A percentile compares a stretch with the other conserved stretches of the same genome.
phyloP scores from a whole-genome alignment of 2,888 invertebrate genomes.

The Polymixis flavicincta region DNA sequence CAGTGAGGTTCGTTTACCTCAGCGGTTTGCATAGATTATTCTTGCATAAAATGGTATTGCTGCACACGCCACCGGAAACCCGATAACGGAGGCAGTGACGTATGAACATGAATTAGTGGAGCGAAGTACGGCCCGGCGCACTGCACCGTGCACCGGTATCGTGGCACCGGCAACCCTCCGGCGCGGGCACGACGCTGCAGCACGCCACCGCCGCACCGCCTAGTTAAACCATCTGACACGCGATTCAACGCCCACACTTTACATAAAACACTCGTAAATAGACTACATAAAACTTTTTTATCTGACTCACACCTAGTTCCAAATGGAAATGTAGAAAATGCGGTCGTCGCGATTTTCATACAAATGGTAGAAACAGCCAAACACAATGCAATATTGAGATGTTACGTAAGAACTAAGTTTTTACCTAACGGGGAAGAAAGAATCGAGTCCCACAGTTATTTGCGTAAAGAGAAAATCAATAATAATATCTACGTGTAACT shows the following conservation, averaged over 20 bases:
- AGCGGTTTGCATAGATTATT: slow-evolving; percentile 74
- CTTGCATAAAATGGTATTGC: slow-evolving; percentile 65
- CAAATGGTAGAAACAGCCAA: slow-evolving; percentile 54
- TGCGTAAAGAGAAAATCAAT: slow-evolving; percentile 74
- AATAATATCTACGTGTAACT: slow-evolving; percentile 65
- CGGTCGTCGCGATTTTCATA: slow-evolving; percentile 65
- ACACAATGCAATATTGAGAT: slow-evolving; percentile 52
- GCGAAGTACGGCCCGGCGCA: slow-evolving; percentile 53
- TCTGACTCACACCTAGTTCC: slow-evolving; percentile 66
- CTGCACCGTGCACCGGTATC: slow-evolving; percentile 60
- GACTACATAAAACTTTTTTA: slow-evolving; percentile 71
- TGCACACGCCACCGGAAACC: slow-evolving; percentile 78
- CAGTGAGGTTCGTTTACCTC: slow-evolving; percentile 72
- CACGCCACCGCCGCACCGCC: slow-evolving; percentile 45
- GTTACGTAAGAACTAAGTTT: slow-evolving; percentile 51
- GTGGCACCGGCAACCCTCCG: slow-evolving; percentile 36
- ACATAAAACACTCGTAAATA: slow-evolving; percentile 77
- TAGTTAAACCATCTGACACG: slow-evolving; percentile 69
- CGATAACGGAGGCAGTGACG: slow-evolving; percentile 77
- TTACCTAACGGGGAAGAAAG: slow-evolving; percentile 40
- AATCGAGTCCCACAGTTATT: slow-evolving; percentile 67
- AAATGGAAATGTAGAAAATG: slow-evolving; percentile 64
- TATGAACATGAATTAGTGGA: slow-evolving; percentile 74
- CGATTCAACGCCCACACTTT: slow-evolving; percentile 72
- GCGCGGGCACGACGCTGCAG: slow-evolving; percentile 33